A percentile compares a stretch with the other conserved stretches of the same genome.
phyloP scores from a whole-genome alignment of 2,888 invertebrate genomes.

The Lysandra bellargus region DNA sequence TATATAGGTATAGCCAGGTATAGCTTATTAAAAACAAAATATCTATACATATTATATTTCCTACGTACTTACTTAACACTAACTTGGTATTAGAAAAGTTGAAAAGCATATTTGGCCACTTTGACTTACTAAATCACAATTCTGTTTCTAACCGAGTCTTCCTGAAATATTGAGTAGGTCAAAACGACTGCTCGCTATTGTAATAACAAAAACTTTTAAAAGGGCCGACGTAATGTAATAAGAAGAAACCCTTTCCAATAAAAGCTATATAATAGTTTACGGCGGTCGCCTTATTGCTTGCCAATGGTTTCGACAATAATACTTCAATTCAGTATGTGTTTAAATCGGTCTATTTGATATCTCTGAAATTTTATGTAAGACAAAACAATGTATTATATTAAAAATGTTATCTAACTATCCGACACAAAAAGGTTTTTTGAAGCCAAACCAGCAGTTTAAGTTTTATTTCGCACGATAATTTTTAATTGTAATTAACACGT shows the following conservation, averaged over 20 bases:
- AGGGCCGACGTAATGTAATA: background rate
- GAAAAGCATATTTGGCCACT: background rate
- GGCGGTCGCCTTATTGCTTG: slow-evolving; percentile 53
- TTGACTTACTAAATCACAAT: background rate
- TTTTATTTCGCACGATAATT: too few relatives aligned
- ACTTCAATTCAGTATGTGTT: background rate
- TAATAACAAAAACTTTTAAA: background rate
- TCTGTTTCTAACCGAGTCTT: background rate
- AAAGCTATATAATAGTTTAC: slow-evolving; percentile 44
- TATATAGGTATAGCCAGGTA: too few relatives aligned
- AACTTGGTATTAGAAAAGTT: too few relatives aligned
- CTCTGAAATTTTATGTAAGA: background rate
- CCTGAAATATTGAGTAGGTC: background rate
- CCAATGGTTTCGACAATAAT: slow-evolving; percentile 48
- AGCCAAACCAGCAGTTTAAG: too few relatives aligned
- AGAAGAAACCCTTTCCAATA: slow-evolving; percentile 23
- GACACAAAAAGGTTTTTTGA: too few relatives aligned
- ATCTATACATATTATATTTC: too few relatives aligned
- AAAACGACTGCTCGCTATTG: background rate
- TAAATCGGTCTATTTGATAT: background rate
- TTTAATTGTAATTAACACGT: too few relatives aligned
- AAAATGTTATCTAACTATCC: too few relatives aligned
- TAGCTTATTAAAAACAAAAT: too few relatives aligned
- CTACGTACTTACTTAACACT: too few relatives aligned
- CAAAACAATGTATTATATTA: background rate